These are phyloP conservation scores for Netelia fuscicornis DNA, from an alignment of 2,888 invertebrate genomes.

Conservation along the genomic window DNA sequence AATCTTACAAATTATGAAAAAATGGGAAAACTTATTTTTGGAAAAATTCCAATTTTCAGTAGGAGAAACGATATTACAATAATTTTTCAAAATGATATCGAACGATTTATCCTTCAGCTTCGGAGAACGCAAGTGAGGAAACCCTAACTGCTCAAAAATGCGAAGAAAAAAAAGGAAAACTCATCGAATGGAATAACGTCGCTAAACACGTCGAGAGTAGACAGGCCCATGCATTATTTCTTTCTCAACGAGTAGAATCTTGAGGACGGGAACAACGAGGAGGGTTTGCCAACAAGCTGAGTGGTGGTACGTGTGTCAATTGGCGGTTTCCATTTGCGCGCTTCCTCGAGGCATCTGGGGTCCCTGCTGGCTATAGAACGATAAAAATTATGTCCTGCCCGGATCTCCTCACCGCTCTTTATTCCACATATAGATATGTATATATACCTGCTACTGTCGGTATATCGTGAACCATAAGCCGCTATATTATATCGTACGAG, in stretches of 20 bases:
- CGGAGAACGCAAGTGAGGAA: no score
- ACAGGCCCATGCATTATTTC: conserved; percentile 67
- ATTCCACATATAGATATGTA: conserved; percentile 31
- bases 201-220: conserved; percentile 5
- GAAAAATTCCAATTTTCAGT: no score
- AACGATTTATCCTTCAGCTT: no score
- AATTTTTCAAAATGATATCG: no score
- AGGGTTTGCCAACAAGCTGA: conserved; percentile 54
- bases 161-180: no score
- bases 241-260: conserved; percentile 31
- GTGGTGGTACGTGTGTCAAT: conserved; percentile 77
- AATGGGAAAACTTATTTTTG: no score
- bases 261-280: conserved; percentile 14
- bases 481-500: conserved; percentile 42
- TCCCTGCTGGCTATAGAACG: conserved; percentile 71
- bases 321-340: conserved; percentile 80
- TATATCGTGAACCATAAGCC: conserved; percentile 49
- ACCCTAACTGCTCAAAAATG: no score
- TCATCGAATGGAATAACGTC: no score
- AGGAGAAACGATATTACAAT: no score
- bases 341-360: conserved; percentile 79
- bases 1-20: no score
- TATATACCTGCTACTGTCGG: conserved; percentile 24
- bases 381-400: conserved; percentile 79
- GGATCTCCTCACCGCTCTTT: conserved; percentile 49